phyloP scores from a whole-genome alignment of 2,797 vertebrate genomes.

The Clarias platycephalus region DNA sequence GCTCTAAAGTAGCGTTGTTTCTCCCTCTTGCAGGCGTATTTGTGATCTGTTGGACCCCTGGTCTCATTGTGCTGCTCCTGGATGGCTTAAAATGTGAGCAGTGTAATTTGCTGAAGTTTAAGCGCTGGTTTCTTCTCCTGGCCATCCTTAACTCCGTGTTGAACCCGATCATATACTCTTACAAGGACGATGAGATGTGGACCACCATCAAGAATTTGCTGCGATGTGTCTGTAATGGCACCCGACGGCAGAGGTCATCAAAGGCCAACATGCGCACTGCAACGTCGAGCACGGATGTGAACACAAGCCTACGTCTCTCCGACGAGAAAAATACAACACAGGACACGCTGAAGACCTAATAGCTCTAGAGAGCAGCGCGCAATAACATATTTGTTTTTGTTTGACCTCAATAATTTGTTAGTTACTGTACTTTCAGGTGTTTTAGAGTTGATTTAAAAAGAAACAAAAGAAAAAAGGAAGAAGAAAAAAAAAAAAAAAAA shows the following conservation, averaged over 20 bases:
- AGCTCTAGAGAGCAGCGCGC: conserved; percentile 1
- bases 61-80: conserved; percentile 85
- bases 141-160: conserved; percentile 93
- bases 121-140: conserved; percentile 91
- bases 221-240: conserved; percentile 79
- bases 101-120: conserved; percentile 82
- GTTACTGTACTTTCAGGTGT: neutral
- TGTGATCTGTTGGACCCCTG: conserved; percentile 96
- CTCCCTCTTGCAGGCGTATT: conserved; percentile 82
- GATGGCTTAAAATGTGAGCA: conserved; percentile 85
- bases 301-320: conserved; percentile 65
- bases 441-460: too few species aligned
- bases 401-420: conserved; percentile 31
- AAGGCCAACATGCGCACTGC: conserved; percentile 68
- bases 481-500: too few species aligned
- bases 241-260: conserved; percentile 71
- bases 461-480: too few species aligned
- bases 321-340: conserved; percentile 67
- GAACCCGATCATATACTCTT: conserved; percentile 98
- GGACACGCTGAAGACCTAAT: conserved; percentile 66
- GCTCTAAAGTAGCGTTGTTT: neutral
- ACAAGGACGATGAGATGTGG: conserved; percentile 97
- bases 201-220: conserved; percentile 87
- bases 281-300: conserved; percentile 67
- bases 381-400: conserved; percentile 32